These are phyloP conservation scores for Oenanthe melanoleuca DNA, from an alignment of 2,113 vertebrate genomes.

Conservation along the genomic window DNA sequence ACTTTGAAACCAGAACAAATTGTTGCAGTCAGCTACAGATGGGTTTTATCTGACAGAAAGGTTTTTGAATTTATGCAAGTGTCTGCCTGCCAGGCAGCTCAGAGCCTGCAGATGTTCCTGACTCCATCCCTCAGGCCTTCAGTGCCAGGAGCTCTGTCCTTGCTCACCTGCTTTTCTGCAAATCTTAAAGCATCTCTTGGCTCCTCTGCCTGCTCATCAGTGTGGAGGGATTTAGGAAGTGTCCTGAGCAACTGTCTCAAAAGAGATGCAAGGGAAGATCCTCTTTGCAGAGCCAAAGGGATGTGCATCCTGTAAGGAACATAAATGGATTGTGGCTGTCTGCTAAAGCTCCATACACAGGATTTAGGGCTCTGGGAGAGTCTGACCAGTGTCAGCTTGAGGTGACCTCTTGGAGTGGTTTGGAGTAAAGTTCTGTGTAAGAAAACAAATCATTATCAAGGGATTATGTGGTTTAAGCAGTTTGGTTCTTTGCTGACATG, in stretches of 20 bases:
- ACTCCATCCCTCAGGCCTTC: not conserved
- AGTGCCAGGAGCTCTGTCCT: not conserved
- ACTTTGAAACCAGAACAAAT: not conserved
- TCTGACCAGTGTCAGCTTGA: not conserved
- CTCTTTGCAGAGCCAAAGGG: not conserved
- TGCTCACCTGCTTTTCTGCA: not conserved
- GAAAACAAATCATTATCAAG: not conserved
- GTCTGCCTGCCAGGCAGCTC: not conserved
- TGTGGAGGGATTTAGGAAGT: not conserved
- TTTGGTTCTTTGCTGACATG: not conserved
- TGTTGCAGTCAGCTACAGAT: not conserved
- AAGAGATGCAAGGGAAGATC: not conserved
- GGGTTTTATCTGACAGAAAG: not conserved
- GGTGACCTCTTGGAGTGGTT: not conserved
- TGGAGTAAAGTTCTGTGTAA: not conserved
- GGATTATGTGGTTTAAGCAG: not conserved
- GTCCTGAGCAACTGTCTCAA: not conserved
- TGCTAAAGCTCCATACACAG: fast-evolving
- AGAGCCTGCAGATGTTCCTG: not conserved
- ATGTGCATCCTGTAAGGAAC: not conserved
- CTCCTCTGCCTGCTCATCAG: not conserved
- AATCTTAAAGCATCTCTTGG: not conserved
- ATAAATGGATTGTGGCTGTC: fast-evolving
- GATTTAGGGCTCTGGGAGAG: not conserved
- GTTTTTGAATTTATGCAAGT: not conserved